These are phyloP conservation scores for Dipus sagitta DNA, from an alignment of 2,797 vertebrate species.

Conservation along the genomic window DNA sequence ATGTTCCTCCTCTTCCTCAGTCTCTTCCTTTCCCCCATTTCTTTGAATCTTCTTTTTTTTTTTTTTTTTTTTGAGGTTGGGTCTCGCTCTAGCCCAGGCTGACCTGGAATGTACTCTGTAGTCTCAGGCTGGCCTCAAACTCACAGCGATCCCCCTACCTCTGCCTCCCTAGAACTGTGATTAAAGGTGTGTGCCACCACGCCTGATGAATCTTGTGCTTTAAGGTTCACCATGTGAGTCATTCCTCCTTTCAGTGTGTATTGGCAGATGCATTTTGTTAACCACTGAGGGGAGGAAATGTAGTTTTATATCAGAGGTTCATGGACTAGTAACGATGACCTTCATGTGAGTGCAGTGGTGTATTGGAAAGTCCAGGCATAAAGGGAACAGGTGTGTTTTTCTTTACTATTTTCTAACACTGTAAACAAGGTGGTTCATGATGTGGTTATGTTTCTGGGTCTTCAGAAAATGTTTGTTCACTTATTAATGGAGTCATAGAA, in stretches of 20 bases:
- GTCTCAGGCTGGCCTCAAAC: too few species aligned
- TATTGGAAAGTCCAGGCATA: neutral
- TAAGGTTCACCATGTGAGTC: neutral
- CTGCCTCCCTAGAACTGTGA: too few species aligned
- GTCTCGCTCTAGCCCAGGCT: too few species aligned
- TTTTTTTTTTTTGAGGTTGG: too few species aligned
- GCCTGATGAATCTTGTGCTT: neutral
- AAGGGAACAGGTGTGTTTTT: neutral
- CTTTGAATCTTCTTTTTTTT: neutral
- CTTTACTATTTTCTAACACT: neutral
- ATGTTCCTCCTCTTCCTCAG: neutral
- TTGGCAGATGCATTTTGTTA: neutral
- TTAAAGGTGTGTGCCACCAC: too few species aligned
- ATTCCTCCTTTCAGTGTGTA: neutral
- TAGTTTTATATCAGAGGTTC: conserved; percentile 15
- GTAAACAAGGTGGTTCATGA: neutral
- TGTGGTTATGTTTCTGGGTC: neutral
- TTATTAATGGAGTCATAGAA: conserved; percentile 24
- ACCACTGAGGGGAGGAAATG: neutral
- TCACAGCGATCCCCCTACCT: too few species aligned
- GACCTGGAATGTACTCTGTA: too few species aligned
- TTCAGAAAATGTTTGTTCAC: conserved; percentile 1
- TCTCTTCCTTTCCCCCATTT: neutral
- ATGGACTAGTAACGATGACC: neutral
- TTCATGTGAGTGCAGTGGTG: neutral